Conservation (phyloP, 2,888 invertebrate genomes). For the Notodonta ziczac region DNA sequence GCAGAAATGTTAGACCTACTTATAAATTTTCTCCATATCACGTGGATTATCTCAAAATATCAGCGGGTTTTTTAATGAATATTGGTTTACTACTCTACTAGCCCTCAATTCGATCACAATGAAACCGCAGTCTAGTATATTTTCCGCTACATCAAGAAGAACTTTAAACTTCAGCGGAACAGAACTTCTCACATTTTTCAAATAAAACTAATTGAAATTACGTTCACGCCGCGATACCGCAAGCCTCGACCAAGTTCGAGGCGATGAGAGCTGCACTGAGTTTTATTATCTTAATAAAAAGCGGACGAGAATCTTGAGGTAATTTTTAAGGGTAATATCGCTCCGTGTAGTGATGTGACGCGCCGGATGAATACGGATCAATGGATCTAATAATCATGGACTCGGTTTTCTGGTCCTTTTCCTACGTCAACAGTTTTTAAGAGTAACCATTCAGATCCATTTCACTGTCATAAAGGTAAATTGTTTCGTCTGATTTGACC, state of each 20-base stretch:
- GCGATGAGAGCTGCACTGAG: constrained; percentile 45
- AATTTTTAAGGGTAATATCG: constrained; percentile 57
- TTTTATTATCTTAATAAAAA: constrained; percentile 66
- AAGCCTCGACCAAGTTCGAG: constrained; percentile 42
- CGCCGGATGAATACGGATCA: not conserved
- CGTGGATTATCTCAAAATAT: too few species aligned
- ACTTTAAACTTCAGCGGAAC: constrained; percentile 11
- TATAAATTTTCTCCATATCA: too few species aligned
- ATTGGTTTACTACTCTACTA: too few species aligned
- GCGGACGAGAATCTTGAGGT: constrained; percentile 40
- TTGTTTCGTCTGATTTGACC: too few species aligned
- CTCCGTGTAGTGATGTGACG: constrained; percentile 14
- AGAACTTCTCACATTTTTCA: constrained; percentile 23
- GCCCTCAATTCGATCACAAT: not conserved
- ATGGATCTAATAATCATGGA: not conserved
- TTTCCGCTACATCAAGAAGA: not conserved
- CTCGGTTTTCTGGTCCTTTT: not conserved
- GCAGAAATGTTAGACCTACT: too few species aligned
- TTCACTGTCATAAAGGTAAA: too few species aligned
- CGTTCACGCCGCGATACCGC: constrained; percentile 34
- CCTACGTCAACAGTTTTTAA: not conserved
- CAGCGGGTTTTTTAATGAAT: too few species aligned
- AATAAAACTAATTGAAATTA: constrained; percentile 62
- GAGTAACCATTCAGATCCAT: not conserved
- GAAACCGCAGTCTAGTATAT: not conserved